phyloP scores from a whole-genome alignment of 2,797 vertebrate species.

The Periparus ater region DNA sequence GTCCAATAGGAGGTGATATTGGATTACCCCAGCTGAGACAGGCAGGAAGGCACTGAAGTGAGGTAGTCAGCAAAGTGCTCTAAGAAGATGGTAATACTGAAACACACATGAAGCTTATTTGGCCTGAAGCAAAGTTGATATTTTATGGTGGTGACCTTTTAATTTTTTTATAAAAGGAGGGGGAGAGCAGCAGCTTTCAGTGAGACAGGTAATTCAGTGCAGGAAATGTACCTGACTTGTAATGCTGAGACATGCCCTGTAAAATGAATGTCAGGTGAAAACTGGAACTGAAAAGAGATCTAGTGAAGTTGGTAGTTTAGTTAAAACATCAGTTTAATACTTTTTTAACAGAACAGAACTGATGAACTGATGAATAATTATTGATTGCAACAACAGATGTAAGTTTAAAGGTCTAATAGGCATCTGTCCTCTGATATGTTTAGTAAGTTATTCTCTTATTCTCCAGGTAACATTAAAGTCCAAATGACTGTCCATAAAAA shows the following conservation, averaged over 20 bases:
- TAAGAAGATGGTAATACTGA: neutral
- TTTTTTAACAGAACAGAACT: neutral
- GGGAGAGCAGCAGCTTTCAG: neutral
- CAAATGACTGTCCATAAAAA: neutral
- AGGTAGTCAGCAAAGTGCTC: neutral
- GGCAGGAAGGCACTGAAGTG: neutral
- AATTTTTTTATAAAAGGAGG: neutral
- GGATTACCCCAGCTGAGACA: neutral
- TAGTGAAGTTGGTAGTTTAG: neutral
- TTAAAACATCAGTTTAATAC: neutral
- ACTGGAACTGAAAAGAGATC: neutral
- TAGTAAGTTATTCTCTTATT: neutral
- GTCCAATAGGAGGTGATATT: neutral
- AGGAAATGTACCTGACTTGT: neutral
- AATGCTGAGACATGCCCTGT: neutral
- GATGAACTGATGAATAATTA: neutral
- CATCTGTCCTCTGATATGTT: neutral
- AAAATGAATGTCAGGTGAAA: neutral
- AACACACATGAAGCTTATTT: fast-evolving
- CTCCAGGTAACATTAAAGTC: neutral
- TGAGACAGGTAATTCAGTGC: neutral
- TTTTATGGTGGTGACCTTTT: neutral
- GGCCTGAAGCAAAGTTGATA: neutral
- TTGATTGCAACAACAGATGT: neutral
- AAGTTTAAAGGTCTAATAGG: neutral